phyloP scores from a whole-genome alignment of 2,888 invertebrate species.

The Macaria liturata region DNA sequence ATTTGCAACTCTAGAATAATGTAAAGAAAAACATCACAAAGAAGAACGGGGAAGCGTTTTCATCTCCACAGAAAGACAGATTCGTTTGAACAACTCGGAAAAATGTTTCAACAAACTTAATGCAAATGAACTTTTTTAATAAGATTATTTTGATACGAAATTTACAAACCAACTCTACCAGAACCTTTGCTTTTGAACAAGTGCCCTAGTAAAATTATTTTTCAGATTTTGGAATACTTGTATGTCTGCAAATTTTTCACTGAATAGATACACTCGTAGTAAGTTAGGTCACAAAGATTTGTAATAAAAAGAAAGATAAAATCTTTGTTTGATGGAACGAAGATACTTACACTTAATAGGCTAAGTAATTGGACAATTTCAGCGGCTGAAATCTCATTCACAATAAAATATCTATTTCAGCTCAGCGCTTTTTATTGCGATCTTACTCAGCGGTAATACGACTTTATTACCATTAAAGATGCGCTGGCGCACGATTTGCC shows the following conservation, averaged over 20 bases:
- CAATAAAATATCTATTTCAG: too few species aligned
- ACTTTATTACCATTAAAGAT: constrained; percentile 15
- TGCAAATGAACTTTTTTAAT: background rate
- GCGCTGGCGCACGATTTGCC: constrained; percentile 8
- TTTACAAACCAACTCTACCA: background rate
- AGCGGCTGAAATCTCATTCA: too few species aligned
- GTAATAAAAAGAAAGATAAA: too few species aligned
- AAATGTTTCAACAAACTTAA: background rate
- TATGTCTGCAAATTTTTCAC: too few species aligned
- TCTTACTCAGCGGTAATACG: constrained; percentile 9
- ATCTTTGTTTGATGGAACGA: too few species aligned
- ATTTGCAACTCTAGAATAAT: background rate
- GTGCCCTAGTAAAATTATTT: too few species aligned
- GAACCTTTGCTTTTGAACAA: too few species aligned
- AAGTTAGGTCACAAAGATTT: too few species aligned
- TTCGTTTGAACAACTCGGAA: background rate
- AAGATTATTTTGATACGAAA: background rate
- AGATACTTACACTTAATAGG: too few species aligned
- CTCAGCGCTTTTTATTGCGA: constrained; percentile 4
- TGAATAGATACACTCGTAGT: too few species aligned
- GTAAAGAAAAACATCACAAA: background rate
- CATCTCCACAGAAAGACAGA: background rate
- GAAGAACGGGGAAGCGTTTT: background rate
- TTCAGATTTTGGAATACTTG: too few species aligned
- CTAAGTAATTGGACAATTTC: too few species aligned